Evolutionary conservation across 2,113 vertebrate species (phyloP), one percentile per base, ranked within the genome.

Genomic region (Phaetusa simplex): DNA sequence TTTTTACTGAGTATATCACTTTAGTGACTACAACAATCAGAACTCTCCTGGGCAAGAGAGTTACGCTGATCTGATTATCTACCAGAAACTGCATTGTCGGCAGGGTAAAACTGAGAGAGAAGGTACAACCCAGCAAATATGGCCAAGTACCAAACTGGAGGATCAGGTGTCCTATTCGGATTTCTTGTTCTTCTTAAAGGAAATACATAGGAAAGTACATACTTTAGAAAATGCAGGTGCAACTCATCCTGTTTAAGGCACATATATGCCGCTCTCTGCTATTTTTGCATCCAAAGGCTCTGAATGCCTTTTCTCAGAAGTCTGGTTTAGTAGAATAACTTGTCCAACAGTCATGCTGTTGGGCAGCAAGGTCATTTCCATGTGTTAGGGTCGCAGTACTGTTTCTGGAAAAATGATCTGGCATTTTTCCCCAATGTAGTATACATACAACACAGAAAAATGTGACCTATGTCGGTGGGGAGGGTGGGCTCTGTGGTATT

Each of bases 391-490:
- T 16, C 81, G 27, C 36, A 52, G 18, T 45, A 78, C 13, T 29
- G 7, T 58, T 91, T 67, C 45, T 79, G 17, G 22, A 93, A 86
- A 90, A 88, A 81, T 45, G 4, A 67, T 15, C 13, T 43, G 66
- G 42, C 5, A 19, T 85, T 93, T 92, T 82, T 59, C 23, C 40
- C 32, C 29, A 69, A 14, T 8, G 5, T 47, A 58, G 45, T 19
- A 45, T 64, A 36, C 14, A 59, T 12, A 38, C 7, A 84, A 69
- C 47, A 56, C 55, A 77, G 24, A 84, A 53, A 78, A 91, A 71
- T 16, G 23, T 4, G 1, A 49, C 72, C 19, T 32, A 6, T 21
- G 22, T 6, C 1, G 0, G 14, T 59, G 11, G 23, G 17, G 42
- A 83, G 12, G 3, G 4, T n/a, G 22, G 22, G 14, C 2, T 71